These are phyloP conservation scores for Disparrhopalites patrizii DNA, from an alignment of 2,888 invertebrate species.

Conservation along the genomic window DNA sequence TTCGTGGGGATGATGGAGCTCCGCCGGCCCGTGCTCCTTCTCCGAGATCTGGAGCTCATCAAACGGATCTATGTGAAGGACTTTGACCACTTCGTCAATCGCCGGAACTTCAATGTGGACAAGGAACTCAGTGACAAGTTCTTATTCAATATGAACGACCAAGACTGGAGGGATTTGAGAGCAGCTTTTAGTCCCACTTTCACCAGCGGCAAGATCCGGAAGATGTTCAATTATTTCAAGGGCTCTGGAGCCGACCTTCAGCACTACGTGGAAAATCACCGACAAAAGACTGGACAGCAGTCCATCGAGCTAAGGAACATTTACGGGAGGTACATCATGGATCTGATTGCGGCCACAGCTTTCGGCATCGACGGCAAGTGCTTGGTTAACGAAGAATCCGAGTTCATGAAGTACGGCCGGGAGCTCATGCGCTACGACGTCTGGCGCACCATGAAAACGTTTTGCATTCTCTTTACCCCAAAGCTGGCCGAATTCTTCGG, in stretches of 20 bases:
- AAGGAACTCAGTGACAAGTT: background rate
- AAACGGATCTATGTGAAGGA: slow-evolving; percentile 18
- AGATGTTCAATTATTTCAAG: slow-evolving; percentile 42
- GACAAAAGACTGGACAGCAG: slow-evolving; percentile 20
- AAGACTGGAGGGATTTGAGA: slow-evolving; percentile 40
- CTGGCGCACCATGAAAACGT: slow-evolving; percentile 7
- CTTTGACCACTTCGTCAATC: slow-evolving; percentile 21
- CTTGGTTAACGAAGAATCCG: slow-evolving; percentile 51
- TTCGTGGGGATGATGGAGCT: slow-evolving; percentile 19
- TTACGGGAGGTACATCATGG: slow-evolving; percentile 46
- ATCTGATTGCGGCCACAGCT: slow-evolving; percentile 52
- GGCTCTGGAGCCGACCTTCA: slow-evolving; percentile 29
- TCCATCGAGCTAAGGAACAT: slow-evolving; percentile 34
- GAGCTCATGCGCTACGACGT: slow-evolving; percentile 29
- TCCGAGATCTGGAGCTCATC: slow-evolving; percentile 13
- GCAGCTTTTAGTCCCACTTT: slow-evolving; percentile 40
- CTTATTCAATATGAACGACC: slow-evolving; percentile 12
- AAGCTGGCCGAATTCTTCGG: slow-evolving; percentile 17
- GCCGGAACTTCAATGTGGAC: slow-evolving; percentile 1
- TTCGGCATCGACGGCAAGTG: slow-evolving; percentile 53
- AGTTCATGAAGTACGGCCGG: slow-evolving; percentile 50
- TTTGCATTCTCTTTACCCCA: background rate
- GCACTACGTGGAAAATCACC: slow-evolving; percentile 26
- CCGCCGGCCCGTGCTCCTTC: background rate
- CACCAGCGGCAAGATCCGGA: slow-evolving; percentile 33